These are phyloP conservation scores for Cephus pulcher DNA, from an alignment of 2,888 invertebrate species.

Conservation along the genomic window DNA sequence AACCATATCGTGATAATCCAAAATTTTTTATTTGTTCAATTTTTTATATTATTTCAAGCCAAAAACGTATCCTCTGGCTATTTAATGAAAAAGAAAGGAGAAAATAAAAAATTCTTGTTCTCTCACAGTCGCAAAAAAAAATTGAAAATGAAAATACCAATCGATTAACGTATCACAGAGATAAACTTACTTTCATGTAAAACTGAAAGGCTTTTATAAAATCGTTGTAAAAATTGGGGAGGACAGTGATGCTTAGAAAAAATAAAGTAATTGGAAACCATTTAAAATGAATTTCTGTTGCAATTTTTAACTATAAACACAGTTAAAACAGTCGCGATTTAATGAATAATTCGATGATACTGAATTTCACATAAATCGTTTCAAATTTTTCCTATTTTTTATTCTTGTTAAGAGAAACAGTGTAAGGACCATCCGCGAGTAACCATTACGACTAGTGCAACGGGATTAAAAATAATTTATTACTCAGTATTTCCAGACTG, in stretches of 20 bases:
- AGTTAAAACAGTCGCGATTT: not conserved
- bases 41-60: not conserved
- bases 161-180: conserved; percentile 18
- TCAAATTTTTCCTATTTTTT: not conserved
- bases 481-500: conserved; percentile 20
- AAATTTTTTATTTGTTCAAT: not conserved
- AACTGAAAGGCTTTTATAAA: too few relatives aligned
- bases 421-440: not conserved
- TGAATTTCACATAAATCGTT: not conserved
- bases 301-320: not conserved
- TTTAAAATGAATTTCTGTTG: not conserved
- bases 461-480: conserved; percentile 37
- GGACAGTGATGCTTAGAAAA: too few relatives aligned
- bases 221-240: too few relatives aligned
- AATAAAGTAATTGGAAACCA: not conserved
- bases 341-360: not conserved
- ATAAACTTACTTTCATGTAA: not conserved
- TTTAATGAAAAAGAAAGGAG: not conserved
- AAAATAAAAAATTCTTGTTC: not conserved
- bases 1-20: not conserved
- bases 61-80: not conserved
- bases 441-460: conserved; percentile 32
- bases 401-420: not conserved
- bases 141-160: conserved; percentile 30
- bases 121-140: conserved; percentile 9